Percentiles rank a stretch among this genome's conserved stretches.
Evolutionary conservation across 1,140 invertebrate genomes (phyloP).

Genomic region (Sycophaga agraensis): DNA sequence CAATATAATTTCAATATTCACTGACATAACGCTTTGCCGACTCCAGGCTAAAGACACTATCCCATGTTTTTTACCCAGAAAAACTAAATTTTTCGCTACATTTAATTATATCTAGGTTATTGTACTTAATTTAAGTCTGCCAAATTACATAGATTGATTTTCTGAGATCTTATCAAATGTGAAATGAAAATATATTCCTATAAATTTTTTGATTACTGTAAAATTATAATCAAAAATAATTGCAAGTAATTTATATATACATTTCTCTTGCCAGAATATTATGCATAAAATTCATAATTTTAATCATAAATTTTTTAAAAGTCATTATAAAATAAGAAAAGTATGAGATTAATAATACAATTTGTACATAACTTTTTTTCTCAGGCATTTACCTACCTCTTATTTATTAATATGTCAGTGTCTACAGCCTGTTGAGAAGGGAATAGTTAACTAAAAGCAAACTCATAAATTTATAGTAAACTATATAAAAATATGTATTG

Average conservation of each 20-base stretch:
- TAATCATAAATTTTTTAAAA: too few species aligned
- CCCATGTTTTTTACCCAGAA: conserved; percentile 16
- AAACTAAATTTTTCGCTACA: conserved; percentile 11
- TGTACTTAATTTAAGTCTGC: neutral
- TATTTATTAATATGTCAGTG: conserved; percentile 36
- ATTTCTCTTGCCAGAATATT: too few species aligned
- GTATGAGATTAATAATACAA: too few species aligned
- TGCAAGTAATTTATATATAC: too few species aligned
- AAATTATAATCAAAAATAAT: too few species aligned
- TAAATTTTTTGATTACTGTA: too few species aligned
- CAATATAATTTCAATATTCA: conserved; percentile 59
- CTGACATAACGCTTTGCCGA: conserved; percentile 57
- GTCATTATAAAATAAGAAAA: too few species aligned
- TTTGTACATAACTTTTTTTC: conserved; percentile 20
- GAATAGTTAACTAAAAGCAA: conserved; percentile 26
- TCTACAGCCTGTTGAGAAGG: conserved; percentile 48
- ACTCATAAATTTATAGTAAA: neutral
- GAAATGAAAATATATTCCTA: too few species aligned
- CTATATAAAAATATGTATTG: conserved; percentile 6
- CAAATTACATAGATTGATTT: too few species aligned
- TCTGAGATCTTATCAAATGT: too few species aligned
- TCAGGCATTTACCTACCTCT: conserved; percentile 42
- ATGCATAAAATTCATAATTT: too few species aligned
- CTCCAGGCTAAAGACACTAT: conserved; percentile 53
- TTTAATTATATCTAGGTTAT: neutral